Conservation (phyloP, 2,797 vertebrate species). For the Cynopterus sphinx region DNA sequence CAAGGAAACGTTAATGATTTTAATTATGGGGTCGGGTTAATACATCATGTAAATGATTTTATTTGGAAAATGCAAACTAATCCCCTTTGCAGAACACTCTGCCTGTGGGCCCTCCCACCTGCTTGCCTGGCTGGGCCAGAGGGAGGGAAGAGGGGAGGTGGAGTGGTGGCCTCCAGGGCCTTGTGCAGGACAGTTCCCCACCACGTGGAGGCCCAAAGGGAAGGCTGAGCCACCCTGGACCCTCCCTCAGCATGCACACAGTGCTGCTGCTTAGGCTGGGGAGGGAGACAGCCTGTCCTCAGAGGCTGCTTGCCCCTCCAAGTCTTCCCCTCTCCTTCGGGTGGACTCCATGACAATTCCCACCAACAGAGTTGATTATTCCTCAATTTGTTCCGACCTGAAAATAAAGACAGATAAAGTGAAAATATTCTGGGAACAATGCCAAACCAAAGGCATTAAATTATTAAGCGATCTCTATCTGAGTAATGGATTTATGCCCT, state of each 20-base stretch:
- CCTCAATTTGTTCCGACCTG: constrained; percentile 82
- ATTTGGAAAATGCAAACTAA: constrained; percentile 76
- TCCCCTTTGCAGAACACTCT: constrained; percentile 29
- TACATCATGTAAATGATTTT: constrained; percentile 78
- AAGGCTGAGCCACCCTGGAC: neutral
- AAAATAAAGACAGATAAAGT: constrained; percentile 85
- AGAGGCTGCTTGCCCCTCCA: fast-evolving
- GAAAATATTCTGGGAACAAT: constrained; percentile 83
- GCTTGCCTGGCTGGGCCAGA: neutral
- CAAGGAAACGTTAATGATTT: constrained; percentile 77
- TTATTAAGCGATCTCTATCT: constrained; percentile 85
- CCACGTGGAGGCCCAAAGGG: neutral
- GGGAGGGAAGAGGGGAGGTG: neutral
- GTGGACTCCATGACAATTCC: constrained; percentile 41
- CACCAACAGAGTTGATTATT: constrained; percentile 43
- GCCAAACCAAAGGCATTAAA: constrained; percentile 84
- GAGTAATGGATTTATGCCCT: constrained; percentile 83
- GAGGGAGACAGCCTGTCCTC: fast-evolving
- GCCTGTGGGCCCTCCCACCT: constrained; percentile 44
- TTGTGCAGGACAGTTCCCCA: fast-evolving
- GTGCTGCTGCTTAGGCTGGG: fast-evolving
- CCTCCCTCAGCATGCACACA: fast-evolving
- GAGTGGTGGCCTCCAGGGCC: neutral
- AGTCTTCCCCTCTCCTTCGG: neutral
- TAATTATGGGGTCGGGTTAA: constrained; percentile 73